A percentile compares a stretch with the other conserved stretches of the same genome.
phyloP scores from a whole-genome alignment of 1,140 invertebrate species.

The Sitobion miscanthi region DNA sequence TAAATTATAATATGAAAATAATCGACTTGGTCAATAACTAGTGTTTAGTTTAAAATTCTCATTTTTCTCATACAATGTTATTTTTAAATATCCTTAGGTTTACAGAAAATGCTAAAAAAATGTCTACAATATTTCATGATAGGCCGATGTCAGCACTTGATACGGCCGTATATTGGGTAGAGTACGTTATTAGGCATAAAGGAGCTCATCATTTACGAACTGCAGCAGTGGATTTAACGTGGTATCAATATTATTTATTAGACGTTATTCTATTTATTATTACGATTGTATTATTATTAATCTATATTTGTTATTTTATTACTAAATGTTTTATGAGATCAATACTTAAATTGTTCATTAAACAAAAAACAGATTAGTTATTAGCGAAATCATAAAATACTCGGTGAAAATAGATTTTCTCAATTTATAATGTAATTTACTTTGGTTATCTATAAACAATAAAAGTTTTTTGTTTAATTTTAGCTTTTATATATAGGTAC shows the following conservation, averaged over 20 bases:
- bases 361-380: background rate
- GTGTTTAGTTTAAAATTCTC: too few relatives aligned
- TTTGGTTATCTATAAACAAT: too few relatives aligned
- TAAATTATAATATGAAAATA: too few relatives aligned
- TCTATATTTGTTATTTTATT: background rate
- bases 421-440: too few relatives aligned
- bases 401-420: too few relatives aligned
- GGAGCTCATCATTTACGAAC: conserved; percentile 62
- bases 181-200: conserved; percentile 67
- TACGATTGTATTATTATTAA: background rate
- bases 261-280: conserved; percentile 34
- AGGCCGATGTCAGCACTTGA: conserved; percentile 66
- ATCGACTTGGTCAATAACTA: too few relatives aligned
- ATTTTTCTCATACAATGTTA: background rate
- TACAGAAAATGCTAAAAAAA: conserved; percentile 1
- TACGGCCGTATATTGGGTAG: conserved; percentile 68
- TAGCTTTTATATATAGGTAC: too few relatives aligned
- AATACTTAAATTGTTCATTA: background rate
- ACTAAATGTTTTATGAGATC: background rate
- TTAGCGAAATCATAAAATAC: background rate
- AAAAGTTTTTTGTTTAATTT: too few relatives aligned
- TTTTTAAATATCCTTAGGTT: background rate
- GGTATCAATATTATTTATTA: conserved; percentile 55
- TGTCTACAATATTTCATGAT: conserved; percentile 61
- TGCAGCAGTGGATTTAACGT: background rate